Base-by-base conservation (phyloP, 2,113 vertebrate species). In the Oryzias curvinotus region DNA sequence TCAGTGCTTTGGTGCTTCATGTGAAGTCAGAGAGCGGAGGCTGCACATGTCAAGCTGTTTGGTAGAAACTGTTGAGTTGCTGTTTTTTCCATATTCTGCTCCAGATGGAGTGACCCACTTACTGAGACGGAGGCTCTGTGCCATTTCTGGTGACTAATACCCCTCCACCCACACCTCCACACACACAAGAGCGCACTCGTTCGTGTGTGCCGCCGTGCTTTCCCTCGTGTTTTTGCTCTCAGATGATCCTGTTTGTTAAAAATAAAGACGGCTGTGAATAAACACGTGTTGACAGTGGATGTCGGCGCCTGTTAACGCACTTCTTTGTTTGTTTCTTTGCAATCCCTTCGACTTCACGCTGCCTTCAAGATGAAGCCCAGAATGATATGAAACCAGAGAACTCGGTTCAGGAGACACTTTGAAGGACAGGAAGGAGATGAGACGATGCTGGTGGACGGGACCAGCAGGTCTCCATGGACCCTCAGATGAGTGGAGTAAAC, bases 61-160 rank as follows among this genome's bases (percentile, higher is more conserved):
- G 65, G 18, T 72, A 56, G 62, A 80, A 81, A 80, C 64, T 19
- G 18, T 81, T 72, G 65, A 68, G 71, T 75, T 71, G 61, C 75
- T 73, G 71, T 81, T 81, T 79, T 61, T 77, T 81, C 78, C 78
- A 83, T 83, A 83, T 87, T 85, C 80, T 83, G 71, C 78, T 81
- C 70, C 82, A 83, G 82, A 87, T 87, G 80, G 80, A 85, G 73
- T 85, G 83, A 85, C 85, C 85, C 82, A 87, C 82, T 83, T 85
- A 83, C 75, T 74, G 65, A 54, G 61, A 65, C 57, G 52, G 54
- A 46, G 68, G 78, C 85, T 65, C 59, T 75, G 67, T 83, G 78
- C 80, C 82, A 85, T 85, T 81, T 83, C 73, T 87, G 78, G 81
- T 85, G 85, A 87, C 60, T 64, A 71, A 71, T 64, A 71, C 47